Base-by-base conservation (phyloP, 2,113 vertebrate genomes). In the Martes martes region DNA sequence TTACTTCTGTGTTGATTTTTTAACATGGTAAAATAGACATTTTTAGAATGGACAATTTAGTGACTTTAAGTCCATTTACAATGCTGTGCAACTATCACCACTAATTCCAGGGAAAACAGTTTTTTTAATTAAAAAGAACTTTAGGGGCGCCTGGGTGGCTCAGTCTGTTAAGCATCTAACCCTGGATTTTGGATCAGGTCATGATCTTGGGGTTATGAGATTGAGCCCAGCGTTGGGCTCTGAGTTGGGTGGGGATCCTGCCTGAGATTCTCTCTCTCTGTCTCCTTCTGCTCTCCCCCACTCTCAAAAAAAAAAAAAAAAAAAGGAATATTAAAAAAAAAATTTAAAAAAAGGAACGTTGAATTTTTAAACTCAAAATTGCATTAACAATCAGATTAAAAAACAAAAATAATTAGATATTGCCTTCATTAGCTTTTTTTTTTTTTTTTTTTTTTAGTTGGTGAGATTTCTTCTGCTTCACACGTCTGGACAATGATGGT, bases 401-500 rank as follows among this genome's bases (percentile, higher is more conserved):
- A 14, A 31, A 65, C 4, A 31, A 31, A 31, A 36, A 21, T 80
- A 36, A 47, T 47, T 47, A 36, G 59, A 39, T 52, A 50, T 10
- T 13, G 11, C 9, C 7, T 36, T 65, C 45, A 19, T 47, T n/a
- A 39, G 45, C 47, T 33, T 39, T 67, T 67, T 52, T 52, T 13
- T n/a, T 31, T 39, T 67, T 67, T 52, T 52, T 13, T 63, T 21
- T 42, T 42, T 42, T 42, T 42, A 42, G 39, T 42, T 42, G n/a
- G 45, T 31, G 76, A 67, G 4, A 39, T 55, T 13, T 52, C 23
- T 6, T 89, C 2, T 4, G 55, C 13, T 24, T 33, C 7, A 26
- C 13, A 11, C 2, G 0, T 14, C 10, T 74, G 26, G 42, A 24
- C 14, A 6, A 33, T 7, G 24, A 2, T 36, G 42, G 23, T 2